phyloP scores from a whole-genome alignment of 2,888 invertebrate species.

The Drosophila barbarae region DNA sequence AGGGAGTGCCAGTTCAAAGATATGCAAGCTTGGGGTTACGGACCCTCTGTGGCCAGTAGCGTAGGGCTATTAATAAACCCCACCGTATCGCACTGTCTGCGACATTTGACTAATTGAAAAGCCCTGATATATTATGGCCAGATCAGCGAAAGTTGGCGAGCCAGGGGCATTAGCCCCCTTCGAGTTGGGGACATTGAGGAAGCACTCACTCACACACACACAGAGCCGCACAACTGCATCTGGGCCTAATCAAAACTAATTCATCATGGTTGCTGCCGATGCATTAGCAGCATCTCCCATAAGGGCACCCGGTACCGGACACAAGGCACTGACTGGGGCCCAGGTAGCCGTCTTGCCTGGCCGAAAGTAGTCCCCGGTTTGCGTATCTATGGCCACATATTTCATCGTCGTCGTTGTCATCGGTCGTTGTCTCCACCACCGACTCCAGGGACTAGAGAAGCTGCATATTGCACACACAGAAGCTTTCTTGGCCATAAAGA shows the following conservation, averaged over 20 bases:
- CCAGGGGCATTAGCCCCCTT: not conserved
- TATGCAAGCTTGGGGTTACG: conserved; percentile 15
- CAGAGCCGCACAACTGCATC: conserved; percentile 18
- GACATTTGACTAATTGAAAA: conserved; percentile 76
- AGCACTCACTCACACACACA: conserved; percentile 17
- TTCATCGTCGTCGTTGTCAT: conserved; percentile 60
- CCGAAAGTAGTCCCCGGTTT: conserved; percentile 39
- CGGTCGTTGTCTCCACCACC: conserved; percentile 38
- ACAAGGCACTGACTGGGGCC: conserved; percentile 7
- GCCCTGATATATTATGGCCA: conserved; percentile 62
- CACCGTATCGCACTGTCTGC: conserved; percentile 61
- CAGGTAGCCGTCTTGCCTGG: conserved; percentile 16
- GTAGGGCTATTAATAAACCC: conserved; percentile 62
- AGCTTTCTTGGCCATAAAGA: conserved; percentile 71
- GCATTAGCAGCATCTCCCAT: conserved; percentile 58
- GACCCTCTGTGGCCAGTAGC: conserved; percentile 37
- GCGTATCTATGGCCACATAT: conserved; percentile 68
- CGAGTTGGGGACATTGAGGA: conserved; percentile 1
- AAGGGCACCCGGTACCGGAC: conserved; percentile 15
- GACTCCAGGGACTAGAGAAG: conserved; percentile 7
- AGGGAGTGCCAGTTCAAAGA: conserved; percentile 12
- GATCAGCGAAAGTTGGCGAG: conserved; percentile 69
- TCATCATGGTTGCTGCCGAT: conserved; percentile 73
- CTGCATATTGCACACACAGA: conserved; percentile 57
- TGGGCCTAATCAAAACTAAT: conserved; percentile 69